phyloP scores from a whole-genome alignment of 2,888 invertebrate species.

The Euphydryas editha region DNA sequence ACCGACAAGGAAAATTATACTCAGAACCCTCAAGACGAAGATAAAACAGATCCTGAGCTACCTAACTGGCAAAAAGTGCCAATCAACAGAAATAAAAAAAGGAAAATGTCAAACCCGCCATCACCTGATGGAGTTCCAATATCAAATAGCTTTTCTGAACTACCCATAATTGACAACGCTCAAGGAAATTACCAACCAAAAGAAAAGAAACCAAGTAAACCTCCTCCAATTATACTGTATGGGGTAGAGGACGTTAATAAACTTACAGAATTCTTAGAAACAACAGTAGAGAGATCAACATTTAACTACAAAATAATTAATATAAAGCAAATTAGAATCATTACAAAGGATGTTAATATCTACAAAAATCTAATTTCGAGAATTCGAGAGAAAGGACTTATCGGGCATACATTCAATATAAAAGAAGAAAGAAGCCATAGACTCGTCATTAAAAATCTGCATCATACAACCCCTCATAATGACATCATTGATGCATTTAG shows the following conservation, averaged over 20 bases:
- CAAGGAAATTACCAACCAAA: background rate
- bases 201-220: slow-evolving; percentile 9
- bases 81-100: background rate
- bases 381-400: slow-evolving; percentile 12
- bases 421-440: too few species aligned
- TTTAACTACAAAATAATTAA: slow-evolving; percentile 19
- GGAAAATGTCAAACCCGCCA: background rate
- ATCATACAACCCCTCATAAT: too few species aligned
- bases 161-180: background rate
- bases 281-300: background rate
- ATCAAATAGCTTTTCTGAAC: background rate
- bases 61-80: slow-evolving; percentile 3
- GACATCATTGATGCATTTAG: too few species aligned
- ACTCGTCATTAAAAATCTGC: too few species aligned
- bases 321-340: slow-evolving; percentile 4
- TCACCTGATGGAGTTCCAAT: background rate
- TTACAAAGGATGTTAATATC: background rate
- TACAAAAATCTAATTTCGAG: slow-evolving; percentile 5
- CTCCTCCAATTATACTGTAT: too few species aligned
- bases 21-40: background rate
- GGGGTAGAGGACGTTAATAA: slow-evolving; percentile 30
- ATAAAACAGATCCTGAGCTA: too few species aligned
- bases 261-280: background rate
- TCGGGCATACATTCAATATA: slow-evolving; percentile 8
- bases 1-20: background rate